These are phyloP conservation scores for Poliocrania exsul DNA, from an alignment of 2,797 vertebrate species.

Conservation along the genomic window DNA sequence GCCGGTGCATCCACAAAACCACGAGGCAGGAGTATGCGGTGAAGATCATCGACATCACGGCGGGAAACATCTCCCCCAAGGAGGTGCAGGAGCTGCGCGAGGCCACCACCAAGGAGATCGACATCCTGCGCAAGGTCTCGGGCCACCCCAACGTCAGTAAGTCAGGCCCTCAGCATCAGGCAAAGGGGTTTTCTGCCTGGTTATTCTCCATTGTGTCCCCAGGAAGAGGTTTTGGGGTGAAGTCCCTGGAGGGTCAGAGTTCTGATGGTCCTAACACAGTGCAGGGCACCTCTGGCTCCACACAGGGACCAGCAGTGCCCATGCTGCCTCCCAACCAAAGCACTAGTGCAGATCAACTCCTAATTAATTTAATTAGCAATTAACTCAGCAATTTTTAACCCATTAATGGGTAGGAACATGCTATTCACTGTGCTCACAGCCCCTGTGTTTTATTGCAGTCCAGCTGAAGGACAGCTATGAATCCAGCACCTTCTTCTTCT, in stretches of 20 bases:
- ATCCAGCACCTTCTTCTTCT: slow-evolving; percentile 94
- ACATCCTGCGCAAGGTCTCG: slow-evolving; percentile 91
- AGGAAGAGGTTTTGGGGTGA: not conserved
- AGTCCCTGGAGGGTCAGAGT: not conserved
- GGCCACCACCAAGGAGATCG: slow-evolving; percentile 92
- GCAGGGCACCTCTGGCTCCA: not conserved
- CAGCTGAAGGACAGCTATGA: slow-evolving; percentile 96
- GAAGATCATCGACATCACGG: slow-evolving; percentile 96
- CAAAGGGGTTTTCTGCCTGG: not conserved
- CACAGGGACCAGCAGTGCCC: accelerated
- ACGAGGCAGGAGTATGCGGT: slow-evolving; percentile 89
- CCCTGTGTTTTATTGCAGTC: slow-evolving; percentile 80
- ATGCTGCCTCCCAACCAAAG: not conserved
- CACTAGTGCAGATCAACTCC: not conserved
- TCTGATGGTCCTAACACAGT: accelerated
- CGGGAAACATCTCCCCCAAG: slow-evolving; percentile 84
- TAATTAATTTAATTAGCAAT: not conserved
- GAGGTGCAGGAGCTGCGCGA: slow-evolving; percentile 89
- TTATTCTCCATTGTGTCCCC: not conserved
- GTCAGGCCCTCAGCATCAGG: slow-evolving; percentile 33
- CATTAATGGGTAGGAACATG: not conserved
- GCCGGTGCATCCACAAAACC: slow-evolving; percentile 89
- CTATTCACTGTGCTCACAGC: not conserved
- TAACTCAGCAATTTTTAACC: not conserved
- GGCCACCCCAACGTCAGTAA: slow-evolving; percentile 93